Base-by-base conservation (phyloP, 2,797 vertebrate genomes). In the Ceryle rudis region DNA sequence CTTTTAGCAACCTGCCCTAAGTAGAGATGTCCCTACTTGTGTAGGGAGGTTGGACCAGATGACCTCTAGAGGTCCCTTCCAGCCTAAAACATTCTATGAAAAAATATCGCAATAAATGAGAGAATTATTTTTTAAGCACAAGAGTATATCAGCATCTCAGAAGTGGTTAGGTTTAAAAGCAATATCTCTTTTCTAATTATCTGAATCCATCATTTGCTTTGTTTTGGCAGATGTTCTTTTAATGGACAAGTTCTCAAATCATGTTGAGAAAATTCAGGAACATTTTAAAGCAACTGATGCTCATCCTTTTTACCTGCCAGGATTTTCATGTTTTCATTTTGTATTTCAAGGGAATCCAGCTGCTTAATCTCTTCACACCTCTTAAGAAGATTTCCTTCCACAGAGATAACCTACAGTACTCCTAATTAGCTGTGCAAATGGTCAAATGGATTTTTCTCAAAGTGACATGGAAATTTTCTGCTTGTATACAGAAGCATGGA, bases 351-450 rank as follows among this genome's bases (percentile, higher is more conserved):
- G 92, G 91, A 93, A 96, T 88, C 93, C 95, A 97, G 95, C 88
- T 91, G 92, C 90, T 97, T 97, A 97, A 97, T 97, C 97, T 97
- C 82, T 97, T 98, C 97, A 97, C 97, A 98, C 96, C 87, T 97
- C 71, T 91, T 88, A 81, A 91, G 79, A 96, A 95, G 93, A 94
- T 96, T 95, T 97, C 81, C 75, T 97, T 97, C 84, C 74, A 89
- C 89, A 72, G 81, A 97, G 96, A 92, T 90, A 97, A 96, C 95
- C 94, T 57, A 84, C 62, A 90, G 91, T 87, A 90, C 51, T 88
- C 90, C 86, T 98, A 97, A 98, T 97, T 96, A 97, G 64, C 79
- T 94, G 94, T 97, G 92, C 84, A 93, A 95, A 96, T 96, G 81
- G 90, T 83, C 93, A 94, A 86, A 94, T 46, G 85, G 82, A 81